phyloP scores from a whole-genome alignment of 2,888 invertebrate genomes.

The Papilio demoleus region DNA sequence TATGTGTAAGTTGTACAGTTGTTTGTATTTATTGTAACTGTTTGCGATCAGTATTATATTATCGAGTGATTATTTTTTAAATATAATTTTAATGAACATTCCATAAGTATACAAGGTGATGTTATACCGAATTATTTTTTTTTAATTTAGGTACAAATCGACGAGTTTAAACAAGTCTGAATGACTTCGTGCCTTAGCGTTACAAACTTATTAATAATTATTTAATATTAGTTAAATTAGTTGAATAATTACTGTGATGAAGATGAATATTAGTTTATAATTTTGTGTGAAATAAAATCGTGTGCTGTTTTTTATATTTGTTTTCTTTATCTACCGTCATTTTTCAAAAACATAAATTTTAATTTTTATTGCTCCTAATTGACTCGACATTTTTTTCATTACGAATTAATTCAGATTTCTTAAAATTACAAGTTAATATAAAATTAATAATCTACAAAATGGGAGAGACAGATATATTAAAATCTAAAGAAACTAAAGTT shows the following conservation, averaged over 20 bases:
- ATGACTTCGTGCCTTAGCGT: conserved; percentile 45
- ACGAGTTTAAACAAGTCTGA: conserved; percentile 41
- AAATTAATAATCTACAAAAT: too few species aligned
- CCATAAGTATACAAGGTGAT: conserved; percentile 61
- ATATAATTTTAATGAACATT: conserved; percentile 53
- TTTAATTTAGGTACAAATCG: conserved; percentile 46
- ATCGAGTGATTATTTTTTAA: conserved; percentile 47
- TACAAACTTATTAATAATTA: conserved; percentile 37
- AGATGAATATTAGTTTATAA: conserved; percentile 33
- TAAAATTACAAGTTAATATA: too few species aligned
- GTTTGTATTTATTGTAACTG: conserved; percentile 33
- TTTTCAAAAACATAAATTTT: too few species aligned
- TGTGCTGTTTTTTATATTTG: conserved; percentile 57
- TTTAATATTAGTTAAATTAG: conserved; percentile 23
- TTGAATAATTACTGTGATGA: conserved; percentile 42
- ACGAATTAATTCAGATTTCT: too few species aligned
- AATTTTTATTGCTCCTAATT: too few species aligned
- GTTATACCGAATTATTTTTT: conserved; percentile 52
- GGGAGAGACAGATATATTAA: too few species aligned
- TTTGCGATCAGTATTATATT: conserved; percentile 74
- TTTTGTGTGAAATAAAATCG: conserved; percentile 52
- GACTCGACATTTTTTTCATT: too few species aligned
- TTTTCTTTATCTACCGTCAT: conserved; percentile 47
- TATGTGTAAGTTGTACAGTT: conserved; percentile 27
- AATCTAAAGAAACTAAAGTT: too few species aligned